Evolutionary conservation across 2,888 invertebrate genomes (phyloP).

Genomic region (Luffia ferchaultella): DNA sequence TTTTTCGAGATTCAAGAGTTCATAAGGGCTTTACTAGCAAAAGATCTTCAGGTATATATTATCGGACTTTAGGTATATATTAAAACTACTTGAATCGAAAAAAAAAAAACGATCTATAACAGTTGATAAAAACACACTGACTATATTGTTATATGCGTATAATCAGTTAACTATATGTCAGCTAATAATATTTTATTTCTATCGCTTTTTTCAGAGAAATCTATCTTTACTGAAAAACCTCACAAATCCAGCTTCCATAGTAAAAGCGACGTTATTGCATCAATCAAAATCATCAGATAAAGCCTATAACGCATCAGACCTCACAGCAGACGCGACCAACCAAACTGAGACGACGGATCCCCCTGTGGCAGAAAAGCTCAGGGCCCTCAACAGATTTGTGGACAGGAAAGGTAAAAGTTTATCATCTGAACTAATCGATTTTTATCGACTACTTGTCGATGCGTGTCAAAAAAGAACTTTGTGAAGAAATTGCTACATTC

Average conservation of each 20-base stretch:
- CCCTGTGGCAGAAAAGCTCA: slow-evolving; percentile 51
- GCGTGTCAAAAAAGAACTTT: neutral
- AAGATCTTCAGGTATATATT: no score
- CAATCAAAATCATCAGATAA: slow-evolving; percentile 15
- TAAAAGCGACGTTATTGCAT: neutral
- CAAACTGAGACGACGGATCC: slow-evolving; percentile 45
- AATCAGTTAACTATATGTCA: no score
- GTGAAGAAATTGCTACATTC: neutral
- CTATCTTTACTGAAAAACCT: neutral
- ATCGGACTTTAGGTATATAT: no score
- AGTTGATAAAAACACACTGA: no score
- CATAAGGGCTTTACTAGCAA: no score
- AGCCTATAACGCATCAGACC: slow-evolving; percentile 30
- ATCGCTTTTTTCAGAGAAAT: slow-evolving; percentile 4
- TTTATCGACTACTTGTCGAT: neutral
- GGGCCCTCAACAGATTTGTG: slow-evolving; percentile 44
- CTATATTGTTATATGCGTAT: no score
- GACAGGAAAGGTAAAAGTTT: slow-evolving; percentile 47
- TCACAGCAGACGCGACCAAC: slow-evolving; percentile 42
- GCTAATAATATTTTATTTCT: no score
- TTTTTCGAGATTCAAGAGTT: no score
- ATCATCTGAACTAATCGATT: neutral
- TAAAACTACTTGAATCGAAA: no score
- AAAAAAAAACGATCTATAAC: no score
- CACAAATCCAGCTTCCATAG: neutral